Evolutionary conservation across 2,113 vertebrate genomes (phyloP), one percentile per base, ranked within the genome.

Genomic region (Eptesicus fuscus): DNA sequence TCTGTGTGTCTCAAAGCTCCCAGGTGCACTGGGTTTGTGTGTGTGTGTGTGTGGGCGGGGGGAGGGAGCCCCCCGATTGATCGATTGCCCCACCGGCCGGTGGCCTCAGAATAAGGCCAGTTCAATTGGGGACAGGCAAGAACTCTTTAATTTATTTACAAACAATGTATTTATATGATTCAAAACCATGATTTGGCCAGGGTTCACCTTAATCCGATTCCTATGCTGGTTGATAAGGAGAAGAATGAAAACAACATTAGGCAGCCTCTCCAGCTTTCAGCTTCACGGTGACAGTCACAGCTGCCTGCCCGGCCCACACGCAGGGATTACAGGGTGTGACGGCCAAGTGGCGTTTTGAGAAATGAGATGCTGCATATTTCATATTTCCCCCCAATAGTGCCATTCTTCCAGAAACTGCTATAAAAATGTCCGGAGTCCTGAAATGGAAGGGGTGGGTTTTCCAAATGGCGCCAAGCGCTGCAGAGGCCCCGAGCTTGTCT

Each of bases 291-390:
- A 61, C 93, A 88, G 74, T 40, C 70, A 80, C 5, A 71, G 82
- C 76, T 94, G 94, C 84, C 51, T 85, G 35, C 7, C 0, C 2
- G 1, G 32, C 73, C 74, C 77, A 83, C 9, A 7, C 32, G 14
- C 40, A 51, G 23, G 73, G 49, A 91, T 94, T 88, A 83, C 51
- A 89, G 47, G 30, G 92, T 30, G n/a, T 82, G 94, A 84, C 40
- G 1, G 63, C 40, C 63, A 91, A 94, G 74, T 47, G 89, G 80
- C 28, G 73, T 91, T 80, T 42, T 78, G 92, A 95, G 79, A 95
- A 97, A 96, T 87, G 69, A 95, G 59, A 78, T 59, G 40, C 63
- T 53, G 23, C 78, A 53, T 78, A 35, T 93, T 96, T 90, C 56
- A 10, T 37, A 47, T 96, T 94, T 89, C 17, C 17, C 47, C 35